These are phyloP conservation scores for Epinotia bilunana DNA, from an alignment of 2,888 invertebrate species.

Conservation along the genomic window DNA sequence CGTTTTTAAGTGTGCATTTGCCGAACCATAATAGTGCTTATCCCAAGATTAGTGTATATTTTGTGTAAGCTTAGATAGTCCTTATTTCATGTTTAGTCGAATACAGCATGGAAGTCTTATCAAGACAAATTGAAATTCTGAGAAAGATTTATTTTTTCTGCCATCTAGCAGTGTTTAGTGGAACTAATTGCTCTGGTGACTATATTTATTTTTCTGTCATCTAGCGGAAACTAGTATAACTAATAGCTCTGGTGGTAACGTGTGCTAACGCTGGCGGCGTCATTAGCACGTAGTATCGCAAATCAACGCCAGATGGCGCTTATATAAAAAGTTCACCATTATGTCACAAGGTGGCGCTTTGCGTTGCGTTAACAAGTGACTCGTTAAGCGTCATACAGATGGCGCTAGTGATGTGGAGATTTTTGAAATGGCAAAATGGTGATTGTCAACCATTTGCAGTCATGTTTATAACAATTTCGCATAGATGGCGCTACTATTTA, in stretches of 20 bases:
- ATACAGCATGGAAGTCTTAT: no score
- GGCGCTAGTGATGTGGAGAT: constrained; percentile 13
- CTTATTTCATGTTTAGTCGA: no score
- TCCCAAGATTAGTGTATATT: no score
- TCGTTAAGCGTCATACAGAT: constrained; percentile 34
- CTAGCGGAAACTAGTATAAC: constrained; percentile 37
- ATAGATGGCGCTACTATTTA: constrained; percentile 23
- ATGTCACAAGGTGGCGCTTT: constrained; percentile 40
- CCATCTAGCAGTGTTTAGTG: neutral
- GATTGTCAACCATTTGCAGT: neutral
- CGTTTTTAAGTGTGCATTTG: no score
- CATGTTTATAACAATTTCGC: neutral
- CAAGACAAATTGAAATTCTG: neutral
- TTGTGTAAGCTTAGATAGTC: no score
- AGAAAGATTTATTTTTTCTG: neutral
- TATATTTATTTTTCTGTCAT: constrained; percentile 39
- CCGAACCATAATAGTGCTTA: no score
- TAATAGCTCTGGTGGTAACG: neutral
- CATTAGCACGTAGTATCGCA: neutral
- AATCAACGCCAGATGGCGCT: constrained; percentile 18
- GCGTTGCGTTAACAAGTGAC: neutral
- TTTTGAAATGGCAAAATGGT: neutral
- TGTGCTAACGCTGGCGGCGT: neutral
- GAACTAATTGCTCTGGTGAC: neutral
- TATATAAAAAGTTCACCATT: neutral